Evolutionary conservation across 2,797 vertebrate species (phyloP), one percentile per base, ranked within the genome.

Genomic region (Esox lucius): DNA sequence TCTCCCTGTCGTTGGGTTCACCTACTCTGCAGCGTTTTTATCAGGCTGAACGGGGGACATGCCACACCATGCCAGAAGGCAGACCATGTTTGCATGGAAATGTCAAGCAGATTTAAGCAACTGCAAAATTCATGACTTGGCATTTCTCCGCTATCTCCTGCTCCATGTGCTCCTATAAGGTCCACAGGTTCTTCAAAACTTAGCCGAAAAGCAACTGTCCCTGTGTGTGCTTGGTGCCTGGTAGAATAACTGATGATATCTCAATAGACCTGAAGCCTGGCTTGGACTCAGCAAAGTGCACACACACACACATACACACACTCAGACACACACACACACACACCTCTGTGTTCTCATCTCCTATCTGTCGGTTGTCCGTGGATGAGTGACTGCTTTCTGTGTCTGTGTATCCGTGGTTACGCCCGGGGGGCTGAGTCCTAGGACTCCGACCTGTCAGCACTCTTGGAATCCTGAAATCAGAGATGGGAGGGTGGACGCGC

Each of bases 381-480:
- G 68, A 83, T 91, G 91, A 91, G 76, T 89, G 91, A 90, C 90
- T 81, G 90, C 85, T 89, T 88, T 82, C 81, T 84, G 88, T 83
- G 84, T 87, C 86, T 90, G 86, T 80, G 86, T 91, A 88, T 89
- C 88, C 82, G 83, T 91, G 90, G 89, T 90, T 88, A 91, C 87
- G 76, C 88, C 87, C 86, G 81, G 84, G 87, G 90, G 85, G 85
- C 87, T 78, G 80, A 33, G 77, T 86, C 48, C 49, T 76, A 88
- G 87, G 90, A 89, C 85, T 68, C 73, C 68, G 89, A 85, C 82
- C 89, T 89, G 91, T 92, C 91, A 87, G 87, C 88, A 28, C 86
- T 81, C 83, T 86, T 80, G 78, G 84, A 87, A 82, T 89, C 83
- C 86, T 85, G 90, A 88, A 91, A 92, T 85, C 73, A 35, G 87